Evolutionary conservation across 2,888 invertebrate species (phyloP).

Genomic region (Drosophila algonquin): DNA sequence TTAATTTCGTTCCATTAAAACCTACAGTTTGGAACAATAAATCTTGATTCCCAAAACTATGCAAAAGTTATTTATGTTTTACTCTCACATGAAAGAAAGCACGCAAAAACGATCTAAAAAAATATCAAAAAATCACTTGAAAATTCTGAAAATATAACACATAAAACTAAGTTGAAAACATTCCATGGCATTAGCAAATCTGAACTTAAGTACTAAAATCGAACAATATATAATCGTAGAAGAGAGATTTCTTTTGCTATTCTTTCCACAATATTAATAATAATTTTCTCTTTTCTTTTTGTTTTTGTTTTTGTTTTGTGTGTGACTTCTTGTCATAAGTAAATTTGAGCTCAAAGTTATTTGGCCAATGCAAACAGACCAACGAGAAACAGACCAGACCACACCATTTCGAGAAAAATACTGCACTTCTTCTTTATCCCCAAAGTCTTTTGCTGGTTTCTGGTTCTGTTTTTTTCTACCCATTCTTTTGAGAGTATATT

Average conservation of each 20-base stretch:
- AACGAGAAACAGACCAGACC: constrained; percentile 3
- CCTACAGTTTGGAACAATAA: no score
- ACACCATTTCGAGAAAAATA: constrained; percentile 29
- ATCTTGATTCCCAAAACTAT: no score
- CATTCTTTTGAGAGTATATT: constrained; percentile 3
- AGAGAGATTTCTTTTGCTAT: not conserved
- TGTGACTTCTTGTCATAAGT: constrained; percentile 30
- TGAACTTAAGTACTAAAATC: not conserved
- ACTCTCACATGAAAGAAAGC: no score
- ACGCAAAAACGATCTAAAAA: no score
- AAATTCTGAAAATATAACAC: no score
- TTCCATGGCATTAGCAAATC: no score
- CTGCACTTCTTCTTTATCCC: constrained; percentile 34
- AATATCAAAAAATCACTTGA: no score
- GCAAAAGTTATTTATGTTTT: no score
- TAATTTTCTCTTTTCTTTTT: constrained; percentile 11
- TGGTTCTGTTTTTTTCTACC: not conserved
- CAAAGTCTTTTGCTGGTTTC: constrained; percentile 3
- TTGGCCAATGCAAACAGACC: constrained; percentile 53
- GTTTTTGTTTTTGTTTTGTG: no score
- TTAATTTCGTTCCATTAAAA: no score
- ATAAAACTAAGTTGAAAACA: no score
- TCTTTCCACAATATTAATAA: constrained; percentile 16
- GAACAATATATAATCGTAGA: no score
- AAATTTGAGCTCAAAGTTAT: constrained; percentile 51